phyloP scores from a whole-genome alignment of 2,888 invertebrate genomes.

The Temnothorax unifasciatus region DNA sequence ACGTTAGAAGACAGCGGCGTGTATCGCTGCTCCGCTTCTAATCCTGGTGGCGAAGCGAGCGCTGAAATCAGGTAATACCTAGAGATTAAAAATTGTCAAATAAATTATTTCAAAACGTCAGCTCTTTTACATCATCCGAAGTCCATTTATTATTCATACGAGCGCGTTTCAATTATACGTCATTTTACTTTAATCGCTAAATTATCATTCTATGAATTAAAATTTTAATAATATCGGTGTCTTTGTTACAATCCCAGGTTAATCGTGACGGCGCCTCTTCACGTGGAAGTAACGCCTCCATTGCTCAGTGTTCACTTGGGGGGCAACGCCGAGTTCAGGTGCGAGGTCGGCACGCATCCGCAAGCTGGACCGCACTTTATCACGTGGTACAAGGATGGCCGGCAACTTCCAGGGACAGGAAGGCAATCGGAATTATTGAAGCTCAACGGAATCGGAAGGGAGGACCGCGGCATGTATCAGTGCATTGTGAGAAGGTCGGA shows the following conservation, averaged over 20 bases:
- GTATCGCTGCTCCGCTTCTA: slow-evolving; percentile 91
- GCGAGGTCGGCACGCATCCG: slow-evolving; percentile 84
- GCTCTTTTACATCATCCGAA: not conserved
- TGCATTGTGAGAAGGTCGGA: slow-evolving; percentile 91
- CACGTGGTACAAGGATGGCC: slow-evolving; percentile 90
- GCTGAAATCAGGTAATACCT: slow-evolving; percentile 88
- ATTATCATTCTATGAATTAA: not conserved
- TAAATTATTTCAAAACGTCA: not conserved
- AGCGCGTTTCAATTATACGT: not conserved
- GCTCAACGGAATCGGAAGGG: slow-evolving; percentile 90
- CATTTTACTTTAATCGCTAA: not conserved
- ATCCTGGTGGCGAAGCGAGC: slow-evolving; percentile 91
- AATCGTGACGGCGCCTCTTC: slow-evolving; percentile 89
- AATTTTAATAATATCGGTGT: slow-evolving; percentile 6
- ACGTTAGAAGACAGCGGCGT: slow-evolving; percentile 90
- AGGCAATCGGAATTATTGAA: slow-evolving; percentile 89
- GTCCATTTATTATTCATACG: not conserved
- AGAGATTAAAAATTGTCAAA: not conserved
- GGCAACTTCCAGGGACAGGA: slow-evolving; percentile 90
- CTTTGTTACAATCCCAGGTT: slow-evolving; percentile 83
- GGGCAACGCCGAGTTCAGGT: slow-evolving; percentile 91
- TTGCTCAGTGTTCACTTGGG: slow-evolving; percentile 91
- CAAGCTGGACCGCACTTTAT: slow-evolving; percentile 88
- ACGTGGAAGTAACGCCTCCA: slow-evolving; percentile 90
- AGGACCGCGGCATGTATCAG: slow-evolving; percentile 93